These are phyloP conservation scores for Brachionus plicatilis DNA, from an alignment of 1,140 invertebrate species.

Conservation along the genomic window DNA sequence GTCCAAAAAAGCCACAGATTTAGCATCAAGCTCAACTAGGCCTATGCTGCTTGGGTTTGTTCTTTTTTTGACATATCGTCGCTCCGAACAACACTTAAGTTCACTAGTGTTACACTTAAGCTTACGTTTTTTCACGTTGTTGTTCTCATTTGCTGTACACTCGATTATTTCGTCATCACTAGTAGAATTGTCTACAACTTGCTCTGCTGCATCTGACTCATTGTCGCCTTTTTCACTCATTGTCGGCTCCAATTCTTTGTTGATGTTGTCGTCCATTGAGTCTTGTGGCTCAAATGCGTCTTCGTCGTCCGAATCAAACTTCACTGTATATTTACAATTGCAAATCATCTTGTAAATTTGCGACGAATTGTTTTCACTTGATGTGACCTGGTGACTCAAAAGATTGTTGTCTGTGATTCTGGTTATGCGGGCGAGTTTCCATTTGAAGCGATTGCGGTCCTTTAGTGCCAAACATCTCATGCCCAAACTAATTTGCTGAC, in stretches of 20 bases:
- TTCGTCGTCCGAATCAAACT: conserved; percentile 32
- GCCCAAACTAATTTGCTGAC: not conserved
- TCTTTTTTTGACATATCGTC: conserved; percentile 1
- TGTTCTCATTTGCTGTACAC: not conserved
- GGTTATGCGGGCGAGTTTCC: conserved; percentile 1
- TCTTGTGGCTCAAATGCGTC: not conserved
- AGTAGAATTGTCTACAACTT: not conserved
- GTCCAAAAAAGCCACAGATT: conserved; percentile 17
- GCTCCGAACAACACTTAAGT: not conserved
- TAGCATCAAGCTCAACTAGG: conserved; percentile 9
- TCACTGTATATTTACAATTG: conserved; percentile 25
- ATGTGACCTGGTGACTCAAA: not conserved
- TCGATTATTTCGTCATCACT: not conserved
- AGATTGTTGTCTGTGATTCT: not conserved
- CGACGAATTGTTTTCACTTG: not conserved
- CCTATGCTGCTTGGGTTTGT: not conserved
- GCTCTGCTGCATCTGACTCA: not conserved
- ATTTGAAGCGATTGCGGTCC: not conserved
- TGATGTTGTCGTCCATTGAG: not conserved
- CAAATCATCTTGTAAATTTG: conserved; percentile 8
- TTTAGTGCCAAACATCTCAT: conserved; percentile 20
- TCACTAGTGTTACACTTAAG: not conserved
- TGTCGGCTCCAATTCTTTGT: not conserved
- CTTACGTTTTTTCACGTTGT: not conserved
- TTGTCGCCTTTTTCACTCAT: not conserved